Evolutionary conservation across 2,113 vertebrate genomes (phyloP), one percentile per base, ranked within the genome.

Genomic region (Cavia aperea): DNA sequence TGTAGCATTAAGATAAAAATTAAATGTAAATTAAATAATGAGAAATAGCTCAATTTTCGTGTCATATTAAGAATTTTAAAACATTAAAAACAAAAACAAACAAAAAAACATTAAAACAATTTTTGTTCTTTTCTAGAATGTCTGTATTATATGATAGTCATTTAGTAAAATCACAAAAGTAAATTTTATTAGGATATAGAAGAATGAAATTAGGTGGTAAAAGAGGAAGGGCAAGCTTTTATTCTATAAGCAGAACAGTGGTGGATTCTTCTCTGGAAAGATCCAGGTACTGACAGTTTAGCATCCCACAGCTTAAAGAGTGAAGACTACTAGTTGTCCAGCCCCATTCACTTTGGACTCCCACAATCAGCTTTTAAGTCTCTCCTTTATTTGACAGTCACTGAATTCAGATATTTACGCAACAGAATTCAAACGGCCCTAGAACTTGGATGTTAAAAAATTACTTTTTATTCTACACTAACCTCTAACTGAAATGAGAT

Each of bases 1-100:
- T 99, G 92, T 66, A 95, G 97, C 95, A 97, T 14, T 84, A 95
- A 73, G 49, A 86, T 88, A 65, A 96, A 92, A 96, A 95, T 83
- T 62, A 60, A 78, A 88, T 54, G 75, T 66, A 92, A 91, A 91
- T 91, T 90, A 49, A 93, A 81, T 68, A 54, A 24, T 62, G 66
- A 88, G 19, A 81, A 92, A 95, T 19, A 94, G 51, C 1, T 31
- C 29, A 60, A 43, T 93, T 78, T 94, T 91, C 66, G 29, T 73
- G 11, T 54, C 68, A 60, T 31, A 94, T 36, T 83, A 90, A 88
- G 10, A 14, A 66, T 94, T 91, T 82, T 36, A 79, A 70, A 70
- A 77, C 18, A 82, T 81, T 79, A 51, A 94, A 73, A 56, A 60
- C 31, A 79, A n/a, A 39, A 39, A 39, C 39, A 39, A 39, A 39